Percentiles rank a stretch among this genome's conserved stretches.
Evolutionary conservation across 2,888 invertebrate species (phyloP).

Genomic region (Euclidia mi): DNA sequence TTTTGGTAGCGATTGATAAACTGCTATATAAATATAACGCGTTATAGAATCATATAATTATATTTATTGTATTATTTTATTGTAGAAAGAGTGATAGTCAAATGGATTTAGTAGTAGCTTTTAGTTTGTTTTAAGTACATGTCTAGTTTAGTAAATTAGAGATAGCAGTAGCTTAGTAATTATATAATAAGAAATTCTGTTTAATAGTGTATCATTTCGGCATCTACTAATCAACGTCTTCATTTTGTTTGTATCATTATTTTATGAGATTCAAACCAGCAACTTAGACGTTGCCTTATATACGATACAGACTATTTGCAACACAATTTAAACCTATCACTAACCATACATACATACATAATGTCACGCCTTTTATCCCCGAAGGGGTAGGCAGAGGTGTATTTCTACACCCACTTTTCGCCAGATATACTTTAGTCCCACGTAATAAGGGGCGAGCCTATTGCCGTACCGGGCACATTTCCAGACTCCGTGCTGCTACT

Average conservation of each 20-base stretch:
- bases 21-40: neutral
- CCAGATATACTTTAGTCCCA: no score
- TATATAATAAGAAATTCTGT: conserved; percentile 7
- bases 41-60: neutral
- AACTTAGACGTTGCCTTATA: no score
- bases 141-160: conserved; percentile 31
- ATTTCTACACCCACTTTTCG: no score
- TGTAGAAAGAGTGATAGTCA: conserved; percentile 41
- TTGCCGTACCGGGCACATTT: no score
- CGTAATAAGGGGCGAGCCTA: no score
- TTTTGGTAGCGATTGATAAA: no score
- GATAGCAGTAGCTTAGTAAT: conserved; percentile 46
- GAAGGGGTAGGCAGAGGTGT: no score
- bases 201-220: conserved; percentile 6
- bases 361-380: no score
- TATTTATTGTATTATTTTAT: conserved; percentile 8
- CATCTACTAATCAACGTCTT: conserved; percentile 1
- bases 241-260: conserved; percentile 10
- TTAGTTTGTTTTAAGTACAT: conserved; percentile 36
- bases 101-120: conserved; percentile 33
- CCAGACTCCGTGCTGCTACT: no score
- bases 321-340: no score
- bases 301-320: no score
- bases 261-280: neutral
- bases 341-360: no score